Evolutionary conservation across 2,113 vertebrate species (phyloP).

Genomic region (Mesembrinibis cayennensis): DNA sequence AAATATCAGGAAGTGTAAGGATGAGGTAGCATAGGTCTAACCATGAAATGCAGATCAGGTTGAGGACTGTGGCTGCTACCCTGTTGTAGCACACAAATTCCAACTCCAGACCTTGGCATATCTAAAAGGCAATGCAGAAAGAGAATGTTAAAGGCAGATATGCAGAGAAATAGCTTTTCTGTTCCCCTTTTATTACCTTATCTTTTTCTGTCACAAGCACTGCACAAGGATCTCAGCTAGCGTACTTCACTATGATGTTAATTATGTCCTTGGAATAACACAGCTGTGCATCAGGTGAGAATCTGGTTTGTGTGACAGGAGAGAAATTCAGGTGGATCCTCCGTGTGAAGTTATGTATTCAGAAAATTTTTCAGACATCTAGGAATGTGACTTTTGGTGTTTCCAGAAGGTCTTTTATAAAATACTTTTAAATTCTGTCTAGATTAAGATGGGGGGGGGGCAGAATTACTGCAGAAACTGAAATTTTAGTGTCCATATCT

Average conservation of each 20-base stretch:
- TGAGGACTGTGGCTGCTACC: neutral
- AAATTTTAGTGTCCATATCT: neutral
- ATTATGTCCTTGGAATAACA: neutral
- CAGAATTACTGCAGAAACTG: neutral
- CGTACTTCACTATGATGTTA: neutral
- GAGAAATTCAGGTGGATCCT: neutral
- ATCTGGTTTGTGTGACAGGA: neutral
- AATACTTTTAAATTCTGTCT: neutral
- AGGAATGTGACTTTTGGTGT: neutral
- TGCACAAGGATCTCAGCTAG: neutral
- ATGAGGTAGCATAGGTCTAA: neutral
- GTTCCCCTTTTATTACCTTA: neutral
- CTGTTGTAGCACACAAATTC: neutral
- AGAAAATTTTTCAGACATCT: neutral
- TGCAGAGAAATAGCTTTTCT: neutral
- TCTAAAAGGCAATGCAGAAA: neutral
- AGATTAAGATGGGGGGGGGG: neutral
- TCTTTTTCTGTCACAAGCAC: neutral
- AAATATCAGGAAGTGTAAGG: neutral
- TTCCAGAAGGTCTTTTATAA: neutral
- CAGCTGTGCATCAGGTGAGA: neutral
- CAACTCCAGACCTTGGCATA: neutral
- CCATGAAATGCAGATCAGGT: neutral
- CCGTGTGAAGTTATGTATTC: neutral
- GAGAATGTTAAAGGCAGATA: neutral